Evolutionary conservation across 2,888 invertebrate species (phyloP), one percentile per base, ranked within the genome.

Genomic region (Ceriagrion tenellum): DNA sequence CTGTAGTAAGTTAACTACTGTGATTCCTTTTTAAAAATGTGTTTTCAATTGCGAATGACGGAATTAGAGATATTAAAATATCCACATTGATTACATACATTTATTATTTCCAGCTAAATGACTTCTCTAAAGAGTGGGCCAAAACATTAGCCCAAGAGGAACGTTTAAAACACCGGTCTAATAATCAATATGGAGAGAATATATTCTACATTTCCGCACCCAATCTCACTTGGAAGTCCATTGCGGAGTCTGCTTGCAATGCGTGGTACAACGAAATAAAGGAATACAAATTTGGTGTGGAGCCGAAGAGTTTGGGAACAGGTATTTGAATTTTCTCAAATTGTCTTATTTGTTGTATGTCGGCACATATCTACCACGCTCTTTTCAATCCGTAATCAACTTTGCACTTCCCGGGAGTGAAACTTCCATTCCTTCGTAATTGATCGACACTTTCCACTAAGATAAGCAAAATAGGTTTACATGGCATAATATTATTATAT

Each of bases 261-360:
- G 98, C 98, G 96, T 98, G 98, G 98, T 98, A 98, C 96, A 98
- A 97, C 74, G 98, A 98, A 97, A 98, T 98, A 95, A 98, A 98
- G 96, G 97, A 98, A 81, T 98, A 98, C 96, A 97, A 97, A 55
- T 98, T 98, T 96, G 98, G 98, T 2, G 97, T 96, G 74, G 98
- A 98, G 96, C 98, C 98, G 8, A 97, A 97, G 96, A 97, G 97
- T 88, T 96, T 98, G 23, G 97, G 97, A 90, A 98, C 98, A 95
- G 98, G 98, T 95, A 47, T 47, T 16, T n/a, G n/a, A 47, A 47
- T 47, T 47, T 47, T 47, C 47, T 47, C 4, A 47, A 4, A 47
- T 47, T 47, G 2, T 47, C 47, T 47, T 47, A 47, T 47, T 8
- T 8, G 2, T 4, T 4, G 2, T 47, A 47, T 47, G 47, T 8